Conservation (phyloP, 2,113 vertebrate genomes). For the Spheniscus mendiculus region DNA sequence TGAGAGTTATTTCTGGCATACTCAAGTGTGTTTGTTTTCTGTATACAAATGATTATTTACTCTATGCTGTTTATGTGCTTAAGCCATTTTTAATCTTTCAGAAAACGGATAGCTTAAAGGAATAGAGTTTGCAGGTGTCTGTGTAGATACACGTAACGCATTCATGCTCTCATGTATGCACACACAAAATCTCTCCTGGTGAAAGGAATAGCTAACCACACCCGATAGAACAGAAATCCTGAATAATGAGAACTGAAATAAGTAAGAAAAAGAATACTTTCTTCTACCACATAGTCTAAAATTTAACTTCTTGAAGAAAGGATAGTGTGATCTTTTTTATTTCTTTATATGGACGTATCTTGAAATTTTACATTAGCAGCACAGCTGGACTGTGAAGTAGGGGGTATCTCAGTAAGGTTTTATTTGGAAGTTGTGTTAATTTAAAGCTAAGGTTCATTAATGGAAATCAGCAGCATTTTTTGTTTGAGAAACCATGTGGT, state of each 20-base stretch:
- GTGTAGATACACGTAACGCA: background rate
- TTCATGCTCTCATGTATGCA: background rate
- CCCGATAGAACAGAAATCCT: background rate
- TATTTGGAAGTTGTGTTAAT: background rate
- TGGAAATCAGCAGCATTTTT: background rate
- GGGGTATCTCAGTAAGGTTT: background rate
- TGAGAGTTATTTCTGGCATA: background rate
- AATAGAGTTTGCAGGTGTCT: background rate
- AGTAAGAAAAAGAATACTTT: background rate
- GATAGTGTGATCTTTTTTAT: background rate
- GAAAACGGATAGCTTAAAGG: background rate
- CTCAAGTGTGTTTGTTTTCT: background rate
- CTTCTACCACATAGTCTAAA: background rate
- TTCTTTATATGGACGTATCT: accelerated
- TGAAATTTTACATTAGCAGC: background rate
- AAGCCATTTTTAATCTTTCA: background rate
- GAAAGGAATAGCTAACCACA: background rate
- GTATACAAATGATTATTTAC: background rate
- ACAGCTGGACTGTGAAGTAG: background rate
- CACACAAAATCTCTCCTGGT: background rate
- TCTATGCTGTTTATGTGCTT: background rate
- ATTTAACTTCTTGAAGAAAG: background rate
- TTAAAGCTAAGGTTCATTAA: background rate
- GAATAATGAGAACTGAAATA: background rate
- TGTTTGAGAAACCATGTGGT: background rate